A percentile compares a stretch with the other conserved stretches of the same genome.
These are phyloP conservation scores for Scaptomyza reducta DNA, from an alignment of 2,888 invertebrate genomes.

Conservation along the genomic window DNA sequence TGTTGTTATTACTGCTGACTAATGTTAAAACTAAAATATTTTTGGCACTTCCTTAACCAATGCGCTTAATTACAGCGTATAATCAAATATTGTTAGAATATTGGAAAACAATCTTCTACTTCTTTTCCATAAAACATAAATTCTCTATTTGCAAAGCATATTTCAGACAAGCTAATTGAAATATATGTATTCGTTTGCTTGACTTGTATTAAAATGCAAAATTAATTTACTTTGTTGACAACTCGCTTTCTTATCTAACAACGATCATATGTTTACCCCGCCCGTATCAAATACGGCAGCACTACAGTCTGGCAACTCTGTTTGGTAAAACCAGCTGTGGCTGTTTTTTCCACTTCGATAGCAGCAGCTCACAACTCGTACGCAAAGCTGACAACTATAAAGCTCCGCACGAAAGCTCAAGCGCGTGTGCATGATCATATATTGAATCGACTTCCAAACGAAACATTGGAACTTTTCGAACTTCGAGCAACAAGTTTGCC, in stretches of 20 bases:
- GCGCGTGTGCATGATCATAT: slow-evolving; percentile 39
- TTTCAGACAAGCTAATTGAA: background rate
- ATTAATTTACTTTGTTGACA: background rate
- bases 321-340: slow-evolving; percentile 14
- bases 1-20: no score
- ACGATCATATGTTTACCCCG: background rate
- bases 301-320: slow-evolving; percentile 25
- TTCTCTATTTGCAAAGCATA: background rate
- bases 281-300: background rate
- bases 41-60: background rate
- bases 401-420: slow-evolving; percentile 57
- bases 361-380: slow-evolving; percentile 53
- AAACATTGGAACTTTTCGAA: slow-evolving; percentile 63
- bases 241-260: background rate
- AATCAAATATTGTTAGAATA: background rate
- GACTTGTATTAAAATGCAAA: background rate
- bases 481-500: slow-evolving; percentile 59
- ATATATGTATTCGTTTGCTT: background rate
- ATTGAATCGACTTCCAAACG: slow-evolving; percentile 43
- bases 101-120: background rate
- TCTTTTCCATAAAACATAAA: background rate
- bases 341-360: slow-evolving; percentile 31
- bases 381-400: slow-evolving; percentile 35
- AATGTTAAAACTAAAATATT: no score
- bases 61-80: background rate